Evolutionary conservation across 2,888 invertebrate species (phyloP).

Genomic region (Netelia virgata): DNA sequence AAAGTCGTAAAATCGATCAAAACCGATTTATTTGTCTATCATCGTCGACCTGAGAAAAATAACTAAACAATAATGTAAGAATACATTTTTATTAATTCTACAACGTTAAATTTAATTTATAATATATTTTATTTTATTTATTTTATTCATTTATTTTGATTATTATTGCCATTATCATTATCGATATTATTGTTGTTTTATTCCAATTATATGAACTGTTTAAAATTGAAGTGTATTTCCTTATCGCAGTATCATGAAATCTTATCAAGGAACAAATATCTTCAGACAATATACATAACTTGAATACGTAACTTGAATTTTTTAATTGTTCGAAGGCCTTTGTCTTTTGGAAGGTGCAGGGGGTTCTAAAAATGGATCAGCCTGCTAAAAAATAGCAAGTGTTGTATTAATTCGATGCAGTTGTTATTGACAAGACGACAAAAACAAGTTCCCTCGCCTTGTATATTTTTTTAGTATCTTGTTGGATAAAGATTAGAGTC

Average conservation of each 20-base stretch:
- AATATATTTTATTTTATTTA: background rate
- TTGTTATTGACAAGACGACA: too few relatives aligned
- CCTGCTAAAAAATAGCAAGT: background rate
- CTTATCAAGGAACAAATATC: background rate
- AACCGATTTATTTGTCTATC: background rate
- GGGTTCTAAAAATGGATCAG: background rate
- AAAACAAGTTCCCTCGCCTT: too few relatives aligned
- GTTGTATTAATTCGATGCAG: background rate
- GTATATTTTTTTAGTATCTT: too few relatives aligned
- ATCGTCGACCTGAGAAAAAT: background rate
- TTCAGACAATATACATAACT: background rate
- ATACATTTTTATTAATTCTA: background rate
- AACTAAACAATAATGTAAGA: conserved; percentile 27
- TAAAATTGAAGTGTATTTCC: background rate
- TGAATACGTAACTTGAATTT: background rate
- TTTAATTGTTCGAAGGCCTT: background rate
- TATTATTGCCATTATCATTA: background rate
- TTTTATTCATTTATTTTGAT: background rate
- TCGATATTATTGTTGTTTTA: background rate
- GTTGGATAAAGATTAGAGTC: too few relatives aligned
- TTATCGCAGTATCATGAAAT: background rate
- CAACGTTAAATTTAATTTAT: background rate
- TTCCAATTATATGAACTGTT: background rate
- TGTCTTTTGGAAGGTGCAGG: background rate
- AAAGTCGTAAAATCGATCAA: background rate